Evolutionary conservation across 2,888 invertebrate species (phyloP), one percentile per base, ranked within the genome.

Genomic region (Hyles lineata): DNA sequence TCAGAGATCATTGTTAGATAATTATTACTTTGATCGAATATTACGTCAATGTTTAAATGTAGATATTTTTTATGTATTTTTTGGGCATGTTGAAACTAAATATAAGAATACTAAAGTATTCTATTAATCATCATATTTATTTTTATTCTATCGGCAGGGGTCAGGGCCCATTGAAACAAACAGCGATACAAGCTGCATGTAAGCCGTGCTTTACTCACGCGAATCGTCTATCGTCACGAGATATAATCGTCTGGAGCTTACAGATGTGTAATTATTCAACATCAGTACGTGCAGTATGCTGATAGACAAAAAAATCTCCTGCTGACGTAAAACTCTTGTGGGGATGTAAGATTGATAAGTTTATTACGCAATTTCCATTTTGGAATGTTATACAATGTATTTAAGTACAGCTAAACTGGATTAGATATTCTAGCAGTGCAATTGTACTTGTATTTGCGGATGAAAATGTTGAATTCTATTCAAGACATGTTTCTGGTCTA

Each of bases 151-250:
- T 29, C 29, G 25, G 15, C 19, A n/a, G 29, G 17, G 11, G 32
- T 11, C 21, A 21, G 7, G 21, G 7, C 17, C 17, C 50, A 23
- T 62, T 29, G 19, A 62, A 5, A 15, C 21, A 6, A 67, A 4
- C 21, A 43, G 35, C n/a, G 1, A 17, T 15, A 50, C 50, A 43
- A 23, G 67, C 11, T 2, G n/a, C 50, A 67, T 67, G 67, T 50
- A 23, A 67, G 17, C 15, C 23, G 23, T 4, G 43, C 67, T 67
- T 63, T 63, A 81, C 75, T 80, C 80, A 80, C 79, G 77, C 77
- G 75, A 80, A 78, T 78, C 74, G 58, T 63, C 55, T 55, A 58
- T 35, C 72, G 72, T 72, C 72, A 72, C 63, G 35, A 70, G 69
- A 70, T 70, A 58, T 70, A 70, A 63, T 63, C 72, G 71, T 67